Evolutionary conservation across 2,888 invertebrate genomes (phyloP), one percentile per base, ranked within the genome.

Genomic region (Microctonus hyperodae): DNA sequence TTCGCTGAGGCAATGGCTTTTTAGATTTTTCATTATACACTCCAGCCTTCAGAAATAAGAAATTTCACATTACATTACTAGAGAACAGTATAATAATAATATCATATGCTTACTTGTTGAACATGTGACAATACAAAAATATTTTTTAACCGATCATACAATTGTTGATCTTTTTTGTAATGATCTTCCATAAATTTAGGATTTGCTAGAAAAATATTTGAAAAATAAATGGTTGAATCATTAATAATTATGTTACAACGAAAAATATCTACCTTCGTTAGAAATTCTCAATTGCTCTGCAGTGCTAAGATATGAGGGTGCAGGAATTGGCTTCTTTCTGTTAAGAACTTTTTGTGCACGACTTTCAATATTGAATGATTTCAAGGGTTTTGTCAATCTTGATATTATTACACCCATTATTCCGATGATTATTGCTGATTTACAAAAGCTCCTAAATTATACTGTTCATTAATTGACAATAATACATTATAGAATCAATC

Each of bases 341-440:
- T 89, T 88, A 72, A 95, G 88, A 22, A 90, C 83, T 75, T 89
- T 90, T 75, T 91, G 90, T 28, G 92, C 93, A 70, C 94, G 88
- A 82, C 88, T 90, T 80, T 93, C 94, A 1, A 92, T 87, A 83
- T 94, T 94, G 75, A 90, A 92, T 28, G 90, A 88, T 79, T 88
- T 89, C 16, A 87, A 70, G 20, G 91, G 90, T 69, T 89, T 85
- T 25, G 86, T 83, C 58, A 90, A 83, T 74, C 85, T 84, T 0
- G 92, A 88, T 73, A 88, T 85, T 75, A 88, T 86, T 84, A 88
- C 89, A 75, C 92, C 92, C 92, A 92, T 92, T 80, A 65, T 80
- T 67, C n/a, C 4, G 9, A 44, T 16, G 7, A 5, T 28, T 28
- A 28, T 28, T 28, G 4, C 28, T 28, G 7, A 28, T 28, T 28